A percentile compares a stretch with the other conserved stretches of the same genome.
Conservation (phyloP, 2,888 invertebrate species). For the Caenorhabditis wallacei region DNA sequence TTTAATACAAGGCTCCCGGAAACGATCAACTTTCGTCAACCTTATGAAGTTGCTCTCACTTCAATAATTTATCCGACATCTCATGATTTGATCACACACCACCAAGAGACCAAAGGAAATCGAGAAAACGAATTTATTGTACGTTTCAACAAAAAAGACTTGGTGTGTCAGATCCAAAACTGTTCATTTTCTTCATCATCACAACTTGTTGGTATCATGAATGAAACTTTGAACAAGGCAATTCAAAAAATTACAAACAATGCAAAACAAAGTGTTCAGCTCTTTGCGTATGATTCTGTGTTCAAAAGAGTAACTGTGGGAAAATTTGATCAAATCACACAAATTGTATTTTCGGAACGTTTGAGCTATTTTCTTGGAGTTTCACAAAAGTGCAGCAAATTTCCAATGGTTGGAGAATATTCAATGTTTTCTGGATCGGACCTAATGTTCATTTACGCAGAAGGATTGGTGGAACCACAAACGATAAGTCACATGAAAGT, state of each 20-base stretch:
- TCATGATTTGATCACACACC: slow-evolving; percentile 30
- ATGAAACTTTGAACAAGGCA: background rate
- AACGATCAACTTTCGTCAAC: background rate
- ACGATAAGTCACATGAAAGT: slow-evolving; percentile 6
- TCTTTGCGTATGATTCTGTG: background rate
- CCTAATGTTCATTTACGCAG: slow-evolving; percentile 20
- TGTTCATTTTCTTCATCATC: background rate
- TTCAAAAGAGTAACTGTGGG: background rate
- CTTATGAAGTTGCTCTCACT: slow-evolving; percentile 16
- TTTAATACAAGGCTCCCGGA: slow-evolving; percentile 10
- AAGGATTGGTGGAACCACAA: slow-evolving; percentile 19
- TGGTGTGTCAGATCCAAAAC: background rate
- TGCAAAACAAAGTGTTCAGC: background rate
- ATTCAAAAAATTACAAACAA: background rate
- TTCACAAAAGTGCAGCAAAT: too few relatives aligned
- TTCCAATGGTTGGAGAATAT: background rate
- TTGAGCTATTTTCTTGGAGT: slow-evolving; percentile 13
- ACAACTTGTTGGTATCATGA: background rate
- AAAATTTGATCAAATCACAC: background rate
- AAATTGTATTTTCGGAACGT: background rate
- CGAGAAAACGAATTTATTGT: slow-evolving; percentile 33
- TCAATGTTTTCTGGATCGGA: slow-evolving; percentile 9
- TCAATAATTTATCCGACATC: slow-evolving; percentile 37
- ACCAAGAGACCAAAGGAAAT: background rate
- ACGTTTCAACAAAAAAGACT: background rate